A percentile compares a stretch with the other conserved stretches of the same genome.
Evolutionary conservation across 1,140 invertebrate genomes (phyloP).

Genomic region (Trypoxylus dichotomus): DNA sequence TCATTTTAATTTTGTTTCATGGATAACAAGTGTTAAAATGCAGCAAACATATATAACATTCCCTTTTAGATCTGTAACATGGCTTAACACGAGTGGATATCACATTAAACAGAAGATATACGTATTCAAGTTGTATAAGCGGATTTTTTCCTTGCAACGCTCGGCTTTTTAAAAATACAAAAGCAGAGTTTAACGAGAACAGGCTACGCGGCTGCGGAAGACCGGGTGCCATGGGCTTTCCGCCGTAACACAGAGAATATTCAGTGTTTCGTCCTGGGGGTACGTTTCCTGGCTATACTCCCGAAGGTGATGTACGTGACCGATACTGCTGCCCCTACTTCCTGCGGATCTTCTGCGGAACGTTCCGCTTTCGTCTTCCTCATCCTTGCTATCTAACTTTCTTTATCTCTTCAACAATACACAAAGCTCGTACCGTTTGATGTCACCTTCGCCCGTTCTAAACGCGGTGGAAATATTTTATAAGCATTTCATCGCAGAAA

Average conservation of each 20-base stretch:
- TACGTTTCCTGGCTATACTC: slow-evolving; percentile 14
- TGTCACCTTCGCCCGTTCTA: background rate
- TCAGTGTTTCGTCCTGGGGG: slow-evolving; percentile 1
- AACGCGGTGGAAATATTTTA: background rate
- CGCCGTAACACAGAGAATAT: slow-evolving; percentile 16
- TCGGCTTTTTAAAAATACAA: slow-evolving; percentile 8
- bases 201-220: background rate
- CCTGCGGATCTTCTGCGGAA: background rate
- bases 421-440: background rate
- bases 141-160: background rate
- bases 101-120: slow-evolving; percentile 4
- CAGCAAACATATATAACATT: background rate
- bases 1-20: background rate
- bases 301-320: slow-evolving; percentile 12
- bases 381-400: background rate
- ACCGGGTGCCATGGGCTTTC: background rate
- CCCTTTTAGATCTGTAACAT: background rate
- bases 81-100: background rate
- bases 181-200: background rate
- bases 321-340: background rate
- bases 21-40: background rate
- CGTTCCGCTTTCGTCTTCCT: background rate
- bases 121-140: slow-evolving; percentile 10
- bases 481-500: background rate
- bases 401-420: slow-evolving; percentile 5